Percentiles rank a stretch among this genome's conserved stretches.
Conservation (phyloP, 2,797 vertebrate genomes). For the Taeniopygia guttata region DNA sequence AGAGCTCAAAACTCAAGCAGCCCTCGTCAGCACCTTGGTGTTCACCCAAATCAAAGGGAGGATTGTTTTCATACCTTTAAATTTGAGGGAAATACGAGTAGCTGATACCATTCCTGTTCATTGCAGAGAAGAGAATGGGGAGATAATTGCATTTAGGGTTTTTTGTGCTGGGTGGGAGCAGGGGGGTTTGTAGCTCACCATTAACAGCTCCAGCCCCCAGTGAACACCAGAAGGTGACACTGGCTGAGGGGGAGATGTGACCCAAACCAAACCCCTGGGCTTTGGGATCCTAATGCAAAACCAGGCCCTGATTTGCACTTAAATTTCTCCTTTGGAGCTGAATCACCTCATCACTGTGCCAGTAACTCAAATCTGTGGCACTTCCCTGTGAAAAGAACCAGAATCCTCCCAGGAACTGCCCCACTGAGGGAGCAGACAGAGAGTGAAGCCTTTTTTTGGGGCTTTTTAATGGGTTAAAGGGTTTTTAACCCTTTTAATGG, state of each 20-base stretch:
- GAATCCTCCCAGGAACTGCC: not conserved
- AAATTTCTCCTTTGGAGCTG: not conserved
- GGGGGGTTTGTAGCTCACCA: not conserved
- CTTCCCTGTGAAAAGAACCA: not conserved
- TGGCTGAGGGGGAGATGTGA: not conserved
- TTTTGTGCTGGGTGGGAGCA: not conserved
- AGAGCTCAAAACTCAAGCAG: not conserved
- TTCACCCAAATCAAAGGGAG: not conserved
- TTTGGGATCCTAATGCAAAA: no score
- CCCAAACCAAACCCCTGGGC: not conserved
- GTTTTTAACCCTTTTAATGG: not conserved
- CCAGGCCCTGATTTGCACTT: not conserved
- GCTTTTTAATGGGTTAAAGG: not conserved
- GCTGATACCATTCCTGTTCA: not conserved
- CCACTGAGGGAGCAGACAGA: fast-evolving
- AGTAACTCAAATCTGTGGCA: not conserved
- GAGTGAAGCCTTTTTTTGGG: not conserved
- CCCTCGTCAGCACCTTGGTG: not conserved
- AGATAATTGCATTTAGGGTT: not conserved
- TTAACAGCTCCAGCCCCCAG: not conserved
- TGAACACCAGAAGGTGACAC: not conserved
- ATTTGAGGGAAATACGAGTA: fast-evolving
- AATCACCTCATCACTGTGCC: not conserved
- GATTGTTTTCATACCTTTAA: not conserved
- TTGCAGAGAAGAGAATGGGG: not conserved